Conservation (phyloP, 2,797 vertebrate species). For the Mus caroli region DNA sequence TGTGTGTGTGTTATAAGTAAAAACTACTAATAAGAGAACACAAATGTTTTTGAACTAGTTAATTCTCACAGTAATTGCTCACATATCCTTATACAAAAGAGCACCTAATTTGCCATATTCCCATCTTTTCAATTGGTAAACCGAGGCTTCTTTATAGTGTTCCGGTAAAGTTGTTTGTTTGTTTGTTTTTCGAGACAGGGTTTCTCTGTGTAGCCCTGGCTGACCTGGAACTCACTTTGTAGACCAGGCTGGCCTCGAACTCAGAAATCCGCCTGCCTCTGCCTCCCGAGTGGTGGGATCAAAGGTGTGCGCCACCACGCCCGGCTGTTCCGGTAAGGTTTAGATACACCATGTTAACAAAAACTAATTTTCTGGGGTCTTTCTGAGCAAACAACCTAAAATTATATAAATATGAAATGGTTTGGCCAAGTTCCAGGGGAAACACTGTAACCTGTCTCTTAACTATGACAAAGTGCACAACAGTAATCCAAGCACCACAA, state of each 20-base stretch:
- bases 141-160: conserved; percentile 20
- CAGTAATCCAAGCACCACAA: not conserved
- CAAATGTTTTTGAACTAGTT: conserved; percentile 8
- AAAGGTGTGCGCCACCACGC: too few species aligned
- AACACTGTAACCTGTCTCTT: not conserved
- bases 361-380: conserved; percentile 29
- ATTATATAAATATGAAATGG: conserved; percentile 56
- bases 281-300: too few species aligned
- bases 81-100: not conserved
- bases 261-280: too few species aligned
- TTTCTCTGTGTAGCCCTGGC: too few species aligned
- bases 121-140: conserved; percentile 42
- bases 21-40: conserved; percentile 43
- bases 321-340: not conserved
- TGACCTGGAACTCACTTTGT: too few species aligned
- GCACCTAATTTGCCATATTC: conserved; percentile 13
- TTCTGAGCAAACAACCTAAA: conserved; percentile 61
- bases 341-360: conserved; percentile 25
- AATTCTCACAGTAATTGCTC: conserved; percentile 37
- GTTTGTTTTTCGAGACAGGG: too few species aligned
- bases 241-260: too few species aligned
- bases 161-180: not conserved
- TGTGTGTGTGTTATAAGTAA: not conserved
- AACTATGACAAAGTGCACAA: not conserved
- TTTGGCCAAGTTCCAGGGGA: not conserved